Conservation (phyloP, 2,888 invertebrate genomes). For the Trypoxylon attenuatum region DNA sequence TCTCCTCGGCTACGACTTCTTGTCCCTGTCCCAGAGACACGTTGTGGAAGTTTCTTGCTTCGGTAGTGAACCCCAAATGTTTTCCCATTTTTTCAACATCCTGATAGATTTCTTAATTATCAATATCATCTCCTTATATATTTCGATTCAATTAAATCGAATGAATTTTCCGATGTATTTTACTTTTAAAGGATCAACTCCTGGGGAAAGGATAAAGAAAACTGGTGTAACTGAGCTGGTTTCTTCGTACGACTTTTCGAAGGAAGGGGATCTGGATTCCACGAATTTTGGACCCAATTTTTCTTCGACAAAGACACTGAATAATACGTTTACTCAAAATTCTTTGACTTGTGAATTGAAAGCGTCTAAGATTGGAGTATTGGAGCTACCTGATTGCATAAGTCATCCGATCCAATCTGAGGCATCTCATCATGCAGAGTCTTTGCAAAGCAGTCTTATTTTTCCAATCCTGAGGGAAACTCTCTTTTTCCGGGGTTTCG, state of each 20-base stretch:
- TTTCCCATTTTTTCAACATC: constrained; percentile 92
- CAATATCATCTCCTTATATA: constrained; percentile 4
- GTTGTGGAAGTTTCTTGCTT: constrained; percentile 91
- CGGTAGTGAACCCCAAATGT: constrained; percentile 85
- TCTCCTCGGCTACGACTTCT: constrained; percentile 92
- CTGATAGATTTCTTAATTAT: no score
- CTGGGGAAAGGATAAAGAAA: constrained; percentile 95
- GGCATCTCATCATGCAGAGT: constrained; percentile 93
- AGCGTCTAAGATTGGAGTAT: no score
- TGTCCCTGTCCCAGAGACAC: constrained; percentile 97
- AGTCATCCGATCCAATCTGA: constrained; percentile 95
- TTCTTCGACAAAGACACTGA: constrained; percentile 89
- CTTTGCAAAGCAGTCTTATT: constrained; percentile 89
- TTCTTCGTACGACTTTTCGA: constrained; percentile 91
- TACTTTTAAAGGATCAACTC: constrained; percentile 93
- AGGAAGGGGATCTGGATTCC: constrained; percentile 86
- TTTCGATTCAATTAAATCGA: not conserved
- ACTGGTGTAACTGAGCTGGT: constrained; percentile 89
- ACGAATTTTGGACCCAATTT: constrained; percentile 89
- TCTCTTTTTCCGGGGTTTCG: constrained; percentile 94
- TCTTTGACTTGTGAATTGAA: not conserved
- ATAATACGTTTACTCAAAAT: not conserved
- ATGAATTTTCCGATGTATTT: not conserved
- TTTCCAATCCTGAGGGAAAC: constrained; percentile 97
- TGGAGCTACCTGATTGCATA: constrained; percentile 84